These are phyloP conservation scores for Romanomermis culicivorax DNA, from an alignment of 2,888 invertebrate genomes.

Conservation along the genomic window DNA sequence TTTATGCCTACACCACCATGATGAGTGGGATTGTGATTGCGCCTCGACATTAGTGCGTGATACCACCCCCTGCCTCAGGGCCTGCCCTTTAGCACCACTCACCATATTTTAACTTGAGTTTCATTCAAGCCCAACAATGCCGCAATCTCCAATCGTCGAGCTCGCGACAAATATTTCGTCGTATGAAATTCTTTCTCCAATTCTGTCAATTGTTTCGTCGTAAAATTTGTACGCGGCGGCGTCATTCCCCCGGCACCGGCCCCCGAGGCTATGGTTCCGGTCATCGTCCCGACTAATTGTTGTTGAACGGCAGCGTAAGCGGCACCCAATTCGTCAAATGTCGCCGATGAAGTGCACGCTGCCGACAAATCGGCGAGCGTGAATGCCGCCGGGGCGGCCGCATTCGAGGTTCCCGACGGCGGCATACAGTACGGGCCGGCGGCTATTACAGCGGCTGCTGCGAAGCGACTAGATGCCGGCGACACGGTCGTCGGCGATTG, in stretches of 20 bases:
- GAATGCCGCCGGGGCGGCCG: neutral
- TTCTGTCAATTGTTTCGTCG: conserved; percentile 95
- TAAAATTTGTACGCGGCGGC: conserved; percentile 66
- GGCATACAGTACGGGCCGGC: no score
- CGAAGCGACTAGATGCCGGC: neutral
- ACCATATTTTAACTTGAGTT: conserved; percentile 48
- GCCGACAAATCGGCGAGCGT: neutral
- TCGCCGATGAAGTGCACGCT: neutral
- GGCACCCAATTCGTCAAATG: neutral
- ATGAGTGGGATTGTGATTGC: no score
- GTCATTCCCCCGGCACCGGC: neutral
- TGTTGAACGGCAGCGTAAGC: neutral
- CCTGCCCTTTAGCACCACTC: no score
- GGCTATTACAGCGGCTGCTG: no score
- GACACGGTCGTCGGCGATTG: neutral
- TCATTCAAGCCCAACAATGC: conserved; percentile 84
- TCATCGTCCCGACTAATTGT: neutral
- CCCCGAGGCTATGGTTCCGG: neutral
- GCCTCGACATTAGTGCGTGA: no score
- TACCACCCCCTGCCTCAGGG: no score
- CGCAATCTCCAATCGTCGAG: conserved; percentile 89
- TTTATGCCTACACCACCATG: no score
- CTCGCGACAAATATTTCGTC: conserved; percentile 91
- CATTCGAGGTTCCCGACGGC: neutral
- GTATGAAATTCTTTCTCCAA: conserved; percentile 98